Percentiles rank a stretch among this genome's conserved stretches.
Evolutionary conservation across 2,888 invertebrate genomes (phyloP).

Genomic region (Maniola hyperantus): DNA sequence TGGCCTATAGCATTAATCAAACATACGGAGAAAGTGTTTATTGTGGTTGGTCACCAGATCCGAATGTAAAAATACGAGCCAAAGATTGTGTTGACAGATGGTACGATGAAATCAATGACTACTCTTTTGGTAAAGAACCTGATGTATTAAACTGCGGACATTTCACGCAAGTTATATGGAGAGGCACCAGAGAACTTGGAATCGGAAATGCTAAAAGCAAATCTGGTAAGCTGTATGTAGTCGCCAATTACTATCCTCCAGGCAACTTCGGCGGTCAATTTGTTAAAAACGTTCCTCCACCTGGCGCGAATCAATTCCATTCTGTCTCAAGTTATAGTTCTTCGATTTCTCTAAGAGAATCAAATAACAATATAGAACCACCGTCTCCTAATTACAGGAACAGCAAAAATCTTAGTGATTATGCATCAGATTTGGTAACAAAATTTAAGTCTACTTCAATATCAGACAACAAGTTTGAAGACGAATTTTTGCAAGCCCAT

Average conservation of each 20-base stretch:
- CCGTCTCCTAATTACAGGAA: constrained; percentile 57
- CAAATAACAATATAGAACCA: constrained; percentile 61
- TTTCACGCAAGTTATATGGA: constrained; percentile 93
- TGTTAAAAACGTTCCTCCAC: constrained; percentile 85
- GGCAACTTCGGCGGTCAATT: constrained; percentile 91
- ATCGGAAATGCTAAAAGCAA: constrained; percentile 89
- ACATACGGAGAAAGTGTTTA: constrained; percentile 88
- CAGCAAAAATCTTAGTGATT: constrained; percentile 62
- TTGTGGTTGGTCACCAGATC: constrained; percentile 86
- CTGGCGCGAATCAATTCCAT: constrained; percentile 70
- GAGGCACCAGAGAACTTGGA: constrained; percentile 87
- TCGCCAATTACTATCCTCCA: constrained; percentile 92
- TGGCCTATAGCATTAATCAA: constrained; percentile 85
- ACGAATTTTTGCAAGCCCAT: constrained; percentile 88
- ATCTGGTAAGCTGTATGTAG: constrained; percentile 91
- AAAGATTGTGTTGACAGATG: constrained; percentile 88
- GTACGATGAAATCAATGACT: constrained; percentile 89
- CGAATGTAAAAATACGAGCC: constrained; percentile 85
- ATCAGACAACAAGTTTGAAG: constrained; percentile 81
- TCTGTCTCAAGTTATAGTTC: constrained; percentile 43
- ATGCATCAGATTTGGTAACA: constrained; percentile 65
- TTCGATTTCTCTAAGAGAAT: constrained; percentile 50
- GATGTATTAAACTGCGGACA: constrained; percentile 84
- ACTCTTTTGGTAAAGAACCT: constrained; percentile 86
- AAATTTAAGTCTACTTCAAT: constrained; percentile 65